Evolutionary conservation across 2,888 invertebrate genomes (phyloP).

Genomic region (Scaptomyza parva): DNA sequence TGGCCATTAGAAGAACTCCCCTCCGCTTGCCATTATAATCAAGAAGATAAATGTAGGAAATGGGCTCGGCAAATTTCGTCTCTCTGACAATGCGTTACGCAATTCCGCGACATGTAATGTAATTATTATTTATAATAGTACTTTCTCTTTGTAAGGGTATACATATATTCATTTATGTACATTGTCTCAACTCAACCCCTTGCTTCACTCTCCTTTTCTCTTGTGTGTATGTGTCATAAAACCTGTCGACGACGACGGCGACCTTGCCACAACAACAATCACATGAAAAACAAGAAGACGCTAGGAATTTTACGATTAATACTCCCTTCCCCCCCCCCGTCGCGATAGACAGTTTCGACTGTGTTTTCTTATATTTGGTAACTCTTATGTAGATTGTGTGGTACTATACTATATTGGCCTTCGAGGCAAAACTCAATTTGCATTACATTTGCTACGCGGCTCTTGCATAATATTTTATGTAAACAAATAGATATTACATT

Average conservation of each 20-base stretch:
- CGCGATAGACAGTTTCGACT: too few species aligned
- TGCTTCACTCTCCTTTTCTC: slow-evolving; percentile 4
- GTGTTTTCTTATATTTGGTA: slow-evolving; percentile 17
- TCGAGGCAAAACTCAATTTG: slow-evolving; percentile 68
- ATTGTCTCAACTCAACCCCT: slow-evolving; percentile 13
- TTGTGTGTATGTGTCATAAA: slow-evolving; percentile 73
- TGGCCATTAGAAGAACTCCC: too few species aligned
- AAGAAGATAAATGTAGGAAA: background rate
- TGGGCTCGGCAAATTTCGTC: slow-evolving; percentile 1
- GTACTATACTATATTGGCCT: slow-evolving; percentile 35
- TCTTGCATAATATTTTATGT: slow-evolving; percentile 52
- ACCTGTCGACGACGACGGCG: slow-evolving; percentile 55
- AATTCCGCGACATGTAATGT: slow-evolving; percentile 6
- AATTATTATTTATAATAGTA: slow-evolving; percentile 17
- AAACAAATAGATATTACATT: slow-evolving; percentile 54
- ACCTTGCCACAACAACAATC: slow-evolving; percentile 59
- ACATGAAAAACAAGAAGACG: slow-evolving; percentile 32
- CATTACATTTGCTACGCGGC: slow-evolving; percentile 68
- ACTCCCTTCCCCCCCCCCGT: slow-evolving; percentile 11
- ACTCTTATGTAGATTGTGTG: slow-evolving; percentile 36
- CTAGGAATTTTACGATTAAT: slow-evolving; percentile 17
- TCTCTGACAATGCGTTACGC: slow-evolving; percentile 2
- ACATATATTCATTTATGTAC: background rate
- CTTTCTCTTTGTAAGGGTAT: slow-evolving; percentile 12
- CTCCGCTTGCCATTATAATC: background rate